Conservation (phyloP, 1,140 invertebrate genomes). For the Dermatophagoides farinae region DNA sequence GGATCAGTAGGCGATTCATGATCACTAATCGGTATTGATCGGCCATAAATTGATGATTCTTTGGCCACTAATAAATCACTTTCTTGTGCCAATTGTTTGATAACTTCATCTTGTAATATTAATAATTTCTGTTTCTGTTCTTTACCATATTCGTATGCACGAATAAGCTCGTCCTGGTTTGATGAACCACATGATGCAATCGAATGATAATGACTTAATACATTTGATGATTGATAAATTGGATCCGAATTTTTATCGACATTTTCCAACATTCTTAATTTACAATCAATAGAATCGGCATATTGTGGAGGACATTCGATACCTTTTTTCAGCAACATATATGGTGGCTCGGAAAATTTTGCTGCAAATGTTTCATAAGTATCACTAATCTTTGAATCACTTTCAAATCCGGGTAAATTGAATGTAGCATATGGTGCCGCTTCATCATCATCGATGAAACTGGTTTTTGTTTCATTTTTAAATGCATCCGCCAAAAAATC, state of each 20-base stretch:
- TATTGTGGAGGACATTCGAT: constrained; percentile 4
- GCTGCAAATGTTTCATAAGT: constrained; percentile 19
- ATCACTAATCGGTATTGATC: constrained; percentile 10
- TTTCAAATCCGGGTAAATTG: constrained; percentile 16
- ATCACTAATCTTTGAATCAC: constrained; percentile 11
- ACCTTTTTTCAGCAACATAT: constrained; percentile 10
- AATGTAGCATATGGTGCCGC: constrained; percentile 21
- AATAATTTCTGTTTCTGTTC: constrained; percentile 15
- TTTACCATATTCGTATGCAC: constrained; percentile 27
- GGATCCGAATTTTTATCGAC: background rate
- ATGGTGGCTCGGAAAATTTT: constrained; percentile 19
- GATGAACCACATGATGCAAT: constrained; percentile 21
- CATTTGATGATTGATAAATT: background rate
- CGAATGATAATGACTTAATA: constrained; percentile 6
- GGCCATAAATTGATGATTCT: background rate
- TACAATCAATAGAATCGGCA: constrained; percentile 5
- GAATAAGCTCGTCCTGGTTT: constrained; percentile 27
- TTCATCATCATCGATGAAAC: constrained; percentile 15
- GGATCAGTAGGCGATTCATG: constrained; percentile 25
- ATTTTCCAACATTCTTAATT: background rate
- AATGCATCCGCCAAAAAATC: background rate
- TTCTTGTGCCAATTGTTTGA: background rate
- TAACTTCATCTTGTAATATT: constrained; percentile 7
- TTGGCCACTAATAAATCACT: background rate
- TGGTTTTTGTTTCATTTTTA: background rate